Base-by-base conservation (phyloP, 2,888 invertebrate species). In the Aleiodes testaceus region DNA sequence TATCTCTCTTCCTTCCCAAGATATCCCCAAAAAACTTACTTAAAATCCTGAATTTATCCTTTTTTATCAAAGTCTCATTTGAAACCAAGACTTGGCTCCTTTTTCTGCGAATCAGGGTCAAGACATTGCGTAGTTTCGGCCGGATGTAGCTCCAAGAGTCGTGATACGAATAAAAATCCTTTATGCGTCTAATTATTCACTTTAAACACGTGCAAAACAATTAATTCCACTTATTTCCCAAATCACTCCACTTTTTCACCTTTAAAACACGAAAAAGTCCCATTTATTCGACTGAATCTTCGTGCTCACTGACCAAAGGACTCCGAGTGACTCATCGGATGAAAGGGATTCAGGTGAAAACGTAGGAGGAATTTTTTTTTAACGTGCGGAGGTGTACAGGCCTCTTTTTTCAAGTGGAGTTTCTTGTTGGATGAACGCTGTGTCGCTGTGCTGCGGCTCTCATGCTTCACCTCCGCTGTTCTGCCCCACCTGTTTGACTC, bases 401-500 rank as follows among this genome's bases (percentile, higher is more conserved):
- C 59, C 66, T 69, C 49, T 36, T 44, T 14, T 30, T n/a, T 12
- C 4, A 26, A 1, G 26, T 5, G 22, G 26, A 50, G 52, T 30
- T 14, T 30, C 26, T 53, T 30, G 30, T 55, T 30, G 55, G 30
- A 55, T 30, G 55, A 55, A 26, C 55, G 65, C 52, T 65, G 73
- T 74, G 75, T 78, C 78, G 79, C 77, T 69, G 81, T 77, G 76
- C 79, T 77, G 74, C 78, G 81, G 79, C 75, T 77, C 73, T 74
- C 59, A 53, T 65, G 59, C 9, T 66, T 45, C n/a, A 70, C 64
- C 69, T 52, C 65, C 66, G 66, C 63, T 66, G 36, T 18, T 59
- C 26, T 64, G 78, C 83, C 83, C 81, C 83, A 84, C 83, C 83
- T 84, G 82, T 78, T 72, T 61, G 42, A 59, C 3, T 18, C 6